Evolutionary conservation across 2,888 invertebrate species (phyloP).

Genomic region (Acholoe squamosa): DNA sequence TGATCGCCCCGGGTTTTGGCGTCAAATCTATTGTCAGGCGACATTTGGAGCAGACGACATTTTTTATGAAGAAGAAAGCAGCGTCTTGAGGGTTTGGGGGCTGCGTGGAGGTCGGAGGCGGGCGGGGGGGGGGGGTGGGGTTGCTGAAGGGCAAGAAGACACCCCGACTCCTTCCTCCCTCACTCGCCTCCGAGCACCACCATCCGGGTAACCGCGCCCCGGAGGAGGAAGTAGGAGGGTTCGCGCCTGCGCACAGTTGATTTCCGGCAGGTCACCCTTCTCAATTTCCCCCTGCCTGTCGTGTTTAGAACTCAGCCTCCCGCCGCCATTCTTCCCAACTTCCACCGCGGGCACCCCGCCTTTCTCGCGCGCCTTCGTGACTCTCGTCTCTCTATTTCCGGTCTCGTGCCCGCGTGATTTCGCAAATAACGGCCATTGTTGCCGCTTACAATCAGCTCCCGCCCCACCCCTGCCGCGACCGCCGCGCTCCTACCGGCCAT

Average conservation of each 20-base stretch:
- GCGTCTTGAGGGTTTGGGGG: conserved; percentile 32
- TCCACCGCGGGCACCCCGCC: conserved; percentile 3
- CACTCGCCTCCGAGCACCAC: background rate
- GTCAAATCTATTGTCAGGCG: background rate
- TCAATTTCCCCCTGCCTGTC: conserved; percentile 36
- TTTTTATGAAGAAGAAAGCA: conserved; percentile 6
- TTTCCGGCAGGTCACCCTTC: conserved; percentile 49
- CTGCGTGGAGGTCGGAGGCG: background rate
- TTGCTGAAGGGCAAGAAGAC: background rate
- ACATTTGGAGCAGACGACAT: conserved; percentile 19
- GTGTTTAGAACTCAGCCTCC: background rate
- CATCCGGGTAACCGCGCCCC: background rate
- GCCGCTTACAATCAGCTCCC: conserved; percentile 17
- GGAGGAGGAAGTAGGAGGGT: background rate
- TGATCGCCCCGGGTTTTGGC: conserved; percentile 34
- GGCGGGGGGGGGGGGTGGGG: background rate
- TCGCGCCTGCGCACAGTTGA: conserved; percentile 41
- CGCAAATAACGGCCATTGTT: conserved; percentile 54
- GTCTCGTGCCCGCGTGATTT: conserved; percentile 40
- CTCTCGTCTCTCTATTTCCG: conserved; percentile 62
- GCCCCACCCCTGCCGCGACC: background rate
- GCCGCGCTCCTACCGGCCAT: background rate
- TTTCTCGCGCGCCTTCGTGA: conserved; percentile 58
- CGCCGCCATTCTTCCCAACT: conserved; percentile 6
- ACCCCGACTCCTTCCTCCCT: background rate